Evolutionary conservation across 2,888 invertebrate species (phyloP), one percentile per base, ranked within the genome.

Genomic region (Drosophila antonietae): DNA sequence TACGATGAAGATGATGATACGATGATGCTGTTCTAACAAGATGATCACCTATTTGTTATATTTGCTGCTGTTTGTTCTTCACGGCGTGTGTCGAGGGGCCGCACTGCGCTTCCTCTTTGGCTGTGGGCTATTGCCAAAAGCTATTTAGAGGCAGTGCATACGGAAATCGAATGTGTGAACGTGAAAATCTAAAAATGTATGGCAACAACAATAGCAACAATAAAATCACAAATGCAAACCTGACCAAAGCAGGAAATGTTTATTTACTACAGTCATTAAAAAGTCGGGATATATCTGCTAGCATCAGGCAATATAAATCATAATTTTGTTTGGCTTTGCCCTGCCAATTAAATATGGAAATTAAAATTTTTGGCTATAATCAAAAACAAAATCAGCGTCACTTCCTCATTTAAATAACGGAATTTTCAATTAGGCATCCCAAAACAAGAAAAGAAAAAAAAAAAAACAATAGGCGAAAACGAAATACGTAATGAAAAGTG

Each of bases 331-430:
- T 44, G 46, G 51, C 39, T 59, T n/a, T 20, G 59, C 35, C 66
- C 67, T 63, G 88, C 53, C 84, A 81, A 84, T 89, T 89, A 89
- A 83, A 86, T 76, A 78, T 84, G 87, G 68, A 89, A 84, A 89
- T 79, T 43, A 63, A 79, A 58, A 63, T 66, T 75, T 41, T 63
- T 46, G 56, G 18, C 51, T 41, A 49, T 18, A 43, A 44, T 31
- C 23, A 53, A 47, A 62, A 52, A 28, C 9, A 28, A 63, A 76
- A 60, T 67, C 78, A 84, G 59, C 90, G 88, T 86, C 86, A 86
- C 90, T 86, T 86, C 86, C 86, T 86, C 78, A 88, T 89, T 89
- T 88, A 83, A 89, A 85, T 88, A 78, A 74, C 79, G 88, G 90
- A 88, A 90, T 88, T 85, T 87, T 79, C 78, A 83, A 85, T 85